Evolutionary conservation across 2,888 invertebrate species (phyloP), one percentile per base, ranked within the genome.

Genomic region (Apamea epomidion): DNA sequence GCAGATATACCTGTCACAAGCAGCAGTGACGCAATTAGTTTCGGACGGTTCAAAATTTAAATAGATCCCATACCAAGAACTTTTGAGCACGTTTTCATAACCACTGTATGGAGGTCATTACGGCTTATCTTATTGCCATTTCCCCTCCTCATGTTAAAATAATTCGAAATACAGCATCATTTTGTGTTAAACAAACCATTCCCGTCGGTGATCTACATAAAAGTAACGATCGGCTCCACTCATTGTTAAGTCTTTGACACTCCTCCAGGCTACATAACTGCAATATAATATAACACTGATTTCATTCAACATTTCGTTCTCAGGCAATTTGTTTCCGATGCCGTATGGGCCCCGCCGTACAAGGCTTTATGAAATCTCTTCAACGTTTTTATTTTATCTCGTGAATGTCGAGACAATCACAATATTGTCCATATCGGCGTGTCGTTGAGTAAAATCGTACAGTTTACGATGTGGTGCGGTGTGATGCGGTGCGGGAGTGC

Each of bases 361-460:
- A 82, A 68, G 86, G 82, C 42, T 29, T 45, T 60, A 58, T 64
- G 54, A 82, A 74, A 75, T 77, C 37, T 54, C 48, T 29, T 51
- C n/a, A 67, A 82, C 48, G 14, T 84, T 86, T 84, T 77, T 86
- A 76, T 77, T 70, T 65, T 45, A 81, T 62, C 45, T 81, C 21
- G 21, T 65, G 32, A 67, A 74, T n/a, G 45, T 60, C 29, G 76
- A 62, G 32, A 74, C 82, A 82, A 60, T 84, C 77, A 70, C 82
- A 82, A 71, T 81, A 76, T 82, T 76, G 82, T 67, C 70, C 70
- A 67, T 16, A 70, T 67, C 12, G 54, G 21, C 48, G 62, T 16
- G 29, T 62, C 10, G 48, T 37, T 14, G 51, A 73, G 48, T 81
- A 62, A 72, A 73, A 45, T 48, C 16, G 65, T 25, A 16, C 60